phyloP scores from a whole-genome alignment of 1,140 invertebrate species.

The Dermatophagoides farinae region DNA sequence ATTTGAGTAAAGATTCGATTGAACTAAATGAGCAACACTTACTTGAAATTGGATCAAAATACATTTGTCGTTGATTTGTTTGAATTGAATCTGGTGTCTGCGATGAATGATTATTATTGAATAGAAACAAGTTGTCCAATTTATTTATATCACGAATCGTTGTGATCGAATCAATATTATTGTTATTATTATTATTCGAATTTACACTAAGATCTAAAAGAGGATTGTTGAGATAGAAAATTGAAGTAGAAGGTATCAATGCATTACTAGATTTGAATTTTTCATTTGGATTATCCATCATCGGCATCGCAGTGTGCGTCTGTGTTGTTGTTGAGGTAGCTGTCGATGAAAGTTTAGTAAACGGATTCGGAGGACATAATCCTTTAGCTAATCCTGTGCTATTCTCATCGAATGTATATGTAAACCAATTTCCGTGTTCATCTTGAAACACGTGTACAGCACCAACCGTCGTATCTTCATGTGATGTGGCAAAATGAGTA shows the following conservation, averaged over 20 bases:
- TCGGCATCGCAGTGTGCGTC: not conserved
- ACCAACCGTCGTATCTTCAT: slow-evolving; percentile 66
- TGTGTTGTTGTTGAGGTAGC: no score
- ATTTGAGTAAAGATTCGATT: not conserved
- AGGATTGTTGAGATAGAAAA: not conserved
- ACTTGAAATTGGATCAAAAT: slow-evolving; percentile 4
- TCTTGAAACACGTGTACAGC: slow-evolving; percentile 59
- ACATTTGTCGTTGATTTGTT: not conserved
- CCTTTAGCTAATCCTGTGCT: slow-evolving; percentile 35
- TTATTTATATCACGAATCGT: not conserved
- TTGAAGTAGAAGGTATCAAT: not conserved
- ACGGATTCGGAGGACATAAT: slow-evolving; percentile 14
- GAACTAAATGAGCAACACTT: not conserved
- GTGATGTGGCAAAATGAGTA: slow-evolving; percentile 52
- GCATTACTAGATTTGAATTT: slow-evolving; percentile 3
- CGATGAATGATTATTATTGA: not conserved
- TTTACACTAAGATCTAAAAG: not conserved
- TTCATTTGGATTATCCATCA: not conserved
- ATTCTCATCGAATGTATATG: slow-evolving; percentile 67
- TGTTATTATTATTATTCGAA: not conserved
- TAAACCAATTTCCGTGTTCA: slow-evolving; percentile 40
- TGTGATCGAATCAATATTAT: not conserved
- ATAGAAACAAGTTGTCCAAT: not conserved
- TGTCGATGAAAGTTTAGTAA: not conserved
- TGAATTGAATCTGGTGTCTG: not conserved